Percentiles rank a stretch among this genome's conserved stretches.
Evolutionary conservation across 1,140 invertebrate genomes (phyloP).

Genomic region (Camponotus vicinus): DNA sequence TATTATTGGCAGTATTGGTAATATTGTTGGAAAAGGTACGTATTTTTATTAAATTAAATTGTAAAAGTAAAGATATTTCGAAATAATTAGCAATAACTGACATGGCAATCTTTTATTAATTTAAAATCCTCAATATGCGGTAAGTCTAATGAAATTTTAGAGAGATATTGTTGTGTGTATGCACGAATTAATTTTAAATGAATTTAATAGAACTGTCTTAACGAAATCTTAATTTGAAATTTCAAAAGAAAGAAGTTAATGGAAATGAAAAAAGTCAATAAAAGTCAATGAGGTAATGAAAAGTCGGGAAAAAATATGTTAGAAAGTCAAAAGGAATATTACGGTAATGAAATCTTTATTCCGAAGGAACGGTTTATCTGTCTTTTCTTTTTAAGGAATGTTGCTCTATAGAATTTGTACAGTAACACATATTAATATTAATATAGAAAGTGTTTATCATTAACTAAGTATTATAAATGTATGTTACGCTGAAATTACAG

Average conservation of each 20-base stretch:
- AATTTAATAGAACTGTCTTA: not conserved
- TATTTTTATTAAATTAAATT: constrained; percentile 18
- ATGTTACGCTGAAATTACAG: constrained; percentile 72
- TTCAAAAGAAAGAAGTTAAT: not conserved
- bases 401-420: not conserved
- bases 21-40: constrained; percentile 93
- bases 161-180: not conserved
- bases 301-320: not conserved
- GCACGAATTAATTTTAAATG: not conserved
- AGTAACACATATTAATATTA: constrained; percentile 29
- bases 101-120: not conserved
- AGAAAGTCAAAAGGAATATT: not conserved
- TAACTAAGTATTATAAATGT: constrained; percentile 6
- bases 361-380: not conserved
- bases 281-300: no score
- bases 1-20: constrained; percentile 92
- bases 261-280: no score
- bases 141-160: not conserved
- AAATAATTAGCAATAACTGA: not conserved
- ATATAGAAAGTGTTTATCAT: constrained; percentile 19
- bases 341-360: not conserved
- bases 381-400: constrained; percentile 24
- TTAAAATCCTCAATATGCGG: not conserved
- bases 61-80: not conserved
- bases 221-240: not conserved